Evolutionary conservation across 2,888 invertebrate genomes (phyloP), one percentile per base, ranked within the genome.

Genomic region (Dasypogon diadema): DNA sequence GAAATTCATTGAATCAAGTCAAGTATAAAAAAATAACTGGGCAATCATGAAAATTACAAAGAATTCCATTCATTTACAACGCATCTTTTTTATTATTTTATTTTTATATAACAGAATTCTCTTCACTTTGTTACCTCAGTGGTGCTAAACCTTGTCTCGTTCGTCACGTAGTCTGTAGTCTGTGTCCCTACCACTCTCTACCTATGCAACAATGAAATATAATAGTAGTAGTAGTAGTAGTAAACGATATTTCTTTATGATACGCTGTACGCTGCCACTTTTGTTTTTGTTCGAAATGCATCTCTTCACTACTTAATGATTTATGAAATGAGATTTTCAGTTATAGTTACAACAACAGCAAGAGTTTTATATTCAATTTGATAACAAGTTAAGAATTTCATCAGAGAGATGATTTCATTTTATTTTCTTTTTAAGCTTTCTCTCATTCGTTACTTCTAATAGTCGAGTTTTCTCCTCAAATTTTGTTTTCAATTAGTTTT

Each of bases 311-410:
- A 48, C 3, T 37, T 42, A 18, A 65, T 65, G 65, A 65, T 37
- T 63, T 42, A 63, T 65, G 65, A 26, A 48, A 51, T 46, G 58
- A 26, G 26, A 55, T 22, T 74, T 48, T 74, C 37, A 30, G 42
- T 46, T 60, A 76, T 42, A 75, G 46, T 54, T 75, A 60, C 72
- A 74, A 76, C 72, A 74, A 74, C 76, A 76, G 76, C 60, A 34
- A 74, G 72, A 63, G 51, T 56, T 37, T 63, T 42, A 42, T 42
- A 48, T 75, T 75, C 63, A 63, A 58, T 55, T 56, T 26, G 48
- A 55, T 70, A 75, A 74, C 65, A 74, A 73, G 51, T 48, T 76
- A 60, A 48, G 60, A 55, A 37, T 76, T 60, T 60, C 22, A 48
- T 30, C 12, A 14, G 16, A 54, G 26, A 60, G 37, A 54, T 8